Conservation (phyloP, 2,888 invertebrate species). For the Heteropelma amictum region DNA sequence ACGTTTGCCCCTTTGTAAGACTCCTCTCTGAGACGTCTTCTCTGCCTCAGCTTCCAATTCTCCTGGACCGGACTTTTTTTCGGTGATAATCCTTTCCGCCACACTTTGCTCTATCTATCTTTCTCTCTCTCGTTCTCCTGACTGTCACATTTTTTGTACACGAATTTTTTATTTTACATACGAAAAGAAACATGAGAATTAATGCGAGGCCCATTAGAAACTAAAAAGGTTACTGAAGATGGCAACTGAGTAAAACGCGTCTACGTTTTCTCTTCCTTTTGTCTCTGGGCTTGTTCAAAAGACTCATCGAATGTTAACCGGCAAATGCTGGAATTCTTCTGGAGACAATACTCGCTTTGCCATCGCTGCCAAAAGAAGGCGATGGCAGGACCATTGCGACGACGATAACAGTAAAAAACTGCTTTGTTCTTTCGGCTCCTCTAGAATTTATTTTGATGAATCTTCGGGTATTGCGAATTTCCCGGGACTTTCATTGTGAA, state of each 20-base stretch:
- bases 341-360: constrained; percentile 13
- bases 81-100: constrained; percentile 26
- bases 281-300: constrained; percentile 54
- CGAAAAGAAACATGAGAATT: constrained; percentile 38
- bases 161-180: too few relatives aligned
- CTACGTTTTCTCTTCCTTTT: background rate
- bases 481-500: constrained; percentile 3
- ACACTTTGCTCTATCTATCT: background rate
- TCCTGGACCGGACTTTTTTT: constrained; percentile 1
- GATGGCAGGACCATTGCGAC: constrained; percentile 13
- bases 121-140: background rate
- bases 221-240: constrained; percentile 4
- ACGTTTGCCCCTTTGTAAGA: constrained; percentile 37
- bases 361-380: constrained; percentile 22
- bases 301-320: constrained; percentile 64
- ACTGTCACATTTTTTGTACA: background rate
- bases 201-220: constrained; percentile 44
- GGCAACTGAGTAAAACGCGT: constrained; percentile 22
- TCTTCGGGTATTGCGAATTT: background rate
- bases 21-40: constrained; percentile 23
- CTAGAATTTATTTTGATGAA: background rate
- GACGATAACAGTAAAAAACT: constrained; percentile 54
- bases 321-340: constrained; percentile 60
- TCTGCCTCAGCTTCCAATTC: background rate
- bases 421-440: constrained; percentile 43